These are phyloP conservation scores for Chesias legatella DNA, from an alignment of 2,888 invertebrate species.

Conservation along the genomic window DNA sequence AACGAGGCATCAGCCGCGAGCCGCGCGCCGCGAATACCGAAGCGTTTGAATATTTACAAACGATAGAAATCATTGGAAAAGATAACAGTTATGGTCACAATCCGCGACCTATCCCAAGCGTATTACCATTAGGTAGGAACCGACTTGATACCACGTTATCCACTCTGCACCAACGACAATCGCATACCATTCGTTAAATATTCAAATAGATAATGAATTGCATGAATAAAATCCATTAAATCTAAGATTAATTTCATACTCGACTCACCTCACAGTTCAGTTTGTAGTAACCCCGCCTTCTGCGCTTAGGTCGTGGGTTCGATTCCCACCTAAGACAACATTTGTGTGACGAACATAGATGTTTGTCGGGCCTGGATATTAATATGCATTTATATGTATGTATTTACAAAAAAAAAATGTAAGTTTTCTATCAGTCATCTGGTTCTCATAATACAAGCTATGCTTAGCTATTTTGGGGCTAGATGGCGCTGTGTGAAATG, in stretches of 20 bases:
- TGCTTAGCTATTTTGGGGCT: too few species aligned
- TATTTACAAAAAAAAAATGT: too few species aligned
- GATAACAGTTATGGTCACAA: conserved; percentile 55
- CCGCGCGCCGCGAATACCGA: conserved; percentile 49
- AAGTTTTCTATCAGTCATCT: too few species aligned
- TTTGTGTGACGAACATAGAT: too few species aligned
- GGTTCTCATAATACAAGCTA: too few species aligned
- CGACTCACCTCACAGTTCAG: too few species aligned
- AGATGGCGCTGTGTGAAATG: too few species aligned
- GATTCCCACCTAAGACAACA: too few species aligned
- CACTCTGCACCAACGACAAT: conserved; percentile 35
- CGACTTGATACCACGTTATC: conserved; percentile 13
- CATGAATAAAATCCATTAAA: neutral
- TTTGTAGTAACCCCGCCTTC: too few species aligned
- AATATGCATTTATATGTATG: too few species aligned
- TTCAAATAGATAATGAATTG: conserved; percentile 5
- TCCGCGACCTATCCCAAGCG: conserved; percentile 36
- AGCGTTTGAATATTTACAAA: conserved; percentile 48
- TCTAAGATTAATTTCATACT: conserved; percentile 2
- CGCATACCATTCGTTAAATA: conserved; percentile 29
- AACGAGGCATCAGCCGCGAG: conserved; percentile 57
- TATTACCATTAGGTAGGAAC: conserved; percentile 23
- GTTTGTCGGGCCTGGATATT: too few species aligned
- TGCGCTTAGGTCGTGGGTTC: too few species aligned
- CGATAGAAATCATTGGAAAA: conserved; percentile 48